Conservation (phyloP, 2,797 vertebrate genomes). For the Dicrostonyx torquatus region DNA sequence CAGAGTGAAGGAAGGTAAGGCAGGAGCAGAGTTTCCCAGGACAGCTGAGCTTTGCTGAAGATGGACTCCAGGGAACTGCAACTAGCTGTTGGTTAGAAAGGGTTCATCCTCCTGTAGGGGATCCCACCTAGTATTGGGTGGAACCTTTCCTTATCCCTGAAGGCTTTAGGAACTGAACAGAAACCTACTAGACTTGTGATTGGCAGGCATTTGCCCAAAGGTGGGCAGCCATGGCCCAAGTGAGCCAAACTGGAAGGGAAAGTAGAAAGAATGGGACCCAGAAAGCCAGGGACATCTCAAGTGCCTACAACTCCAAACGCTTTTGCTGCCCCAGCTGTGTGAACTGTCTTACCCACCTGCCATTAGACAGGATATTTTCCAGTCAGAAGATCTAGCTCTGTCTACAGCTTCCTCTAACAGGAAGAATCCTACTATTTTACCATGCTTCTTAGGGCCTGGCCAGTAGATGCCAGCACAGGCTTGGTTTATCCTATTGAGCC, state of each 20-base stretch:
- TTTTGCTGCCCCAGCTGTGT: accelerated
- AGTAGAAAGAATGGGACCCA: not conserved
- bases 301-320: not conserved
- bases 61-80: not conserved
- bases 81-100: not conserved
- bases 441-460: not conserved
- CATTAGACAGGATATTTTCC: slow-evolving; percentile 23
- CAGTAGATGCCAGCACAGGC: not conserved
- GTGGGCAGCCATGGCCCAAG: not conserved
- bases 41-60: not conserved
- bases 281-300: not conserved
- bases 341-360: not conserved
- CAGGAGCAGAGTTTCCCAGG: not conserved
- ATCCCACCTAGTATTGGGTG: not conserved
- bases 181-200: not conserved
- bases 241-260: not conserved
- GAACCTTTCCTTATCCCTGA: not conserved
- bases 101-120: not conserved
- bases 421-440: not conserved
- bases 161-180: not conserved
- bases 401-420: not conserved
- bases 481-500: accelerated
- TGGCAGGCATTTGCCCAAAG: not conserved
- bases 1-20: not conserved
- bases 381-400: not conserved